Evolutionary conservation across 1,140 invertebrate genomes (phyloP).

Genomic region (Drosophila neocordata): DNA sequence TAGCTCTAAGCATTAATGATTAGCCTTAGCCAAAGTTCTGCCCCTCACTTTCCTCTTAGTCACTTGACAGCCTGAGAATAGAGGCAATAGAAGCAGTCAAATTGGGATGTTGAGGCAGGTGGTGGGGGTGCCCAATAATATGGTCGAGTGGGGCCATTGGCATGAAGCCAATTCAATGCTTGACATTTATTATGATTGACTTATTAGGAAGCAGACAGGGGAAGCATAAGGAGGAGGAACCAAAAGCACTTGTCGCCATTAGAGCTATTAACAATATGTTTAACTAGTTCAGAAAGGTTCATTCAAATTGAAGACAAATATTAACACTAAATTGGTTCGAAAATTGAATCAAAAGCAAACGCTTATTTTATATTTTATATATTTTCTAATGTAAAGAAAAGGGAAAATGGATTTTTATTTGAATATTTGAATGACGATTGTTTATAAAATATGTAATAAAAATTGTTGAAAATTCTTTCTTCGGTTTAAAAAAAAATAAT

Average conservation of each 20-base stretch:
- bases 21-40: conserved; percentile 50
- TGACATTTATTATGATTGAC: conserved; percentile 80
- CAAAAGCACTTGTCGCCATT: conserved; percentile 30
- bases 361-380: too few relatives aligned
- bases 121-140: conserved; percentile 9
- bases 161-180: conserved; percentile 69
- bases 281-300: neutral
- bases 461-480: too few relatives aligned
- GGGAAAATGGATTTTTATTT: too few relatives aligned
- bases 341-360: too few relatives aligned
- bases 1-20: conserved; percentile 62
- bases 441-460: too few relatives aligned
- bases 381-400: too few relatives aligned
- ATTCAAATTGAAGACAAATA: neutral
- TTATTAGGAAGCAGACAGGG: conserved; percentile 64
- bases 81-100: neutral
- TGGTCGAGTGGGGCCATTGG: conserved; percentile 59
- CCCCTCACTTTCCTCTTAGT: conserved; percentile 33
- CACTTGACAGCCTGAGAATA: conserved; percentile 43
- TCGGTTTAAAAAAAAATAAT: too few relatives aligned
- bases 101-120: too few relatives aligned
- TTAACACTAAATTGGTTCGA: too few relatives aligned
- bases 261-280: conserved; percentile 29
- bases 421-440: too few relatives aligned
- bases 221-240: conserved; percentile 5